Base-by-base conservation (phyloP, 2,113 vertebrate species). In the Gavialis gangeticus region DNA sequence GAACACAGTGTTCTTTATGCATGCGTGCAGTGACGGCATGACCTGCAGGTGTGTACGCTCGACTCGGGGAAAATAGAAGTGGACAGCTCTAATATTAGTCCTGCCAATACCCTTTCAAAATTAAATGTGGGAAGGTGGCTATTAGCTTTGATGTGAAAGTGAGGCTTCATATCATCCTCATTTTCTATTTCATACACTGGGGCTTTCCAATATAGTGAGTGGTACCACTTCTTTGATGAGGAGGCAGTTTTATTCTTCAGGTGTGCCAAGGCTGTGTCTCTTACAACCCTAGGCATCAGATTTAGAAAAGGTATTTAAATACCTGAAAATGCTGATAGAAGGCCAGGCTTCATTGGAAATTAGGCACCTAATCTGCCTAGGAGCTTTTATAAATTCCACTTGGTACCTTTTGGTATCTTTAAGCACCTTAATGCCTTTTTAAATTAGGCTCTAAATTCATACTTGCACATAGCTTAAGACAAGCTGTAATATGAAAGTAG, bases 111-210 rank as follows among this genome's bases (percentile, higher is more conserved):
- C 66, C 30, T 69, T 18, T 69, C 21, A 69, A 85, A 22, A 62
- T 27, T 66, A 57, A 34, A 17, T 63, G 9, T 5, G 25, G 12
- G 11, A 54, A 58, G 5, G 2, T 25, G 63, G 69, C 13, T 54
- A 66, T 59, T 77, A 77, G 21, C 59, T 85, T 15, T 0, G 9
- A 90, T 86, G 18, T 15, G 5, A 79, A 84, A 21, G 87, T 76
- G 79, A 37, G 2, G 27, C 55, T 62, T 82, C 54, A 7, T 66
- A 5, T 69, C 56, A 34, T 0, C 0, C 7, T 69, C 37, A 54
- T 83, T 64, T 22, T 46, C 34, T 25, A 73, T 25, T 73, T 37
- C 37, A 73, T 46, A 37, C 34, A 37, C 34, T 80, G 79, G 54
- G 22, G 13, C 77, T 90, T 28, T 82, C 0, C 55, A 4, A 15